Percentiles rank a stretch among this genome's conserved stretches.
phyloP scores from a whole-genome alignment of 2,113 vertebrate genomes.

The Sinocyclocheilus anshuiensis region DNA sequence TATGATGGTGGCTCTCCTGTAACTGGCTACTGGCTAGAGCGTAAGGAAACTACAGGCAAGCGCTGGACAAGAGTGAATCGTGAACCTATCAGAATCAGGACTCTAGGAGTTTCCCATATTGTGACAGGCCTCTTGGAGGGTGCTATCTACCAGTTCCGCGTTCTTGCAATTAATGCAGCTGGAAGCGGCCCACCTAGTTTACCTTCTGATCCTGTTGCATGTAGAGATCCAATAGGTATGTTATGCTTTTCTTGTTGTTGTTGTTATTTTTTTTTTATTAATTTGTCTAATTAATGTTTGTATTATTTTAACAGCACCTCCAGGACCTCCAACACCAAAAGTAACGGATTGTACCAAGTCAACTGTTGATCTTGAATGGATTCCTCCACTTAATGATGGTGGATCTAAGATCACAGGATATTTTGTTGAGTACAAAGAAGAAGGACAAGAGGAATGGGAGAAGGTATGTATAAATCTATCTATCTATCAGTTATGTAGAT shows the following conservation, averaged over 20 bases:
- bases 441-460: slow-evolving; percentile 90
- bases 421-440: slow-evolving; percentile 93
- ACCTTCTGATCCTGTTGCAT: slow-evolving; percentile 88
- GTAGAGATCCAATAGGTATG: slow-evolving; percentile 93
- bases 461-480: slow-evolving; percentile 74
- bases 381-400: slow-evolving; percentile 87
- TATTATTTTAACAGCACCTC: slow-evolving; percentile 79
- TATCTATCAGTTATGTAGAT: no score
- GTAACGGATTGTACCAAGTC: slow-evolving; percentile 96
- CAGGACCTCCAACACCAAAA: slow-evolving; percentile 91
- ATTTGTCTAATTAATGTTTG: background rate
- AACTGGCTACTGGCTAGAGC: slow-evolving; percentile 92
- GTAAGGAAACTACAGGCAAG: slow-evolving; percentile 92
- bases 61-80: slow-evolving; percentile 91
- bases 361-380: slow-evolving; percentile 94
- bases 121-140: slow-evolving; percentile 89
- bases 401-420: slow-evolving; percentile 96
- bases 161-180: slow-evolving; percentile 90
- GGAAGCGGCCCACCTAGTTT: slow-evolving; percentile 90
- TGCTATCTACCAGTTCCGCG: slow-evolving; percentile 91
- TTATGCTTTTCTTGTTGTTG: background rate
- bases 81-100: slow-evolving; percentile 88
- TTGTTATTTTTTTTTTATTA: background rate
- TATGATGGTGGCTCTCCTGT: slow-evolving; percentile 95
- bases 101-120: slow-evolving; percentile 88